Evolutionary conservation across 2,888 invertebrate genomes (phyloP), one percentile per base, ranked within the genome.

Genomic region (Allacma fusca): DNA sequence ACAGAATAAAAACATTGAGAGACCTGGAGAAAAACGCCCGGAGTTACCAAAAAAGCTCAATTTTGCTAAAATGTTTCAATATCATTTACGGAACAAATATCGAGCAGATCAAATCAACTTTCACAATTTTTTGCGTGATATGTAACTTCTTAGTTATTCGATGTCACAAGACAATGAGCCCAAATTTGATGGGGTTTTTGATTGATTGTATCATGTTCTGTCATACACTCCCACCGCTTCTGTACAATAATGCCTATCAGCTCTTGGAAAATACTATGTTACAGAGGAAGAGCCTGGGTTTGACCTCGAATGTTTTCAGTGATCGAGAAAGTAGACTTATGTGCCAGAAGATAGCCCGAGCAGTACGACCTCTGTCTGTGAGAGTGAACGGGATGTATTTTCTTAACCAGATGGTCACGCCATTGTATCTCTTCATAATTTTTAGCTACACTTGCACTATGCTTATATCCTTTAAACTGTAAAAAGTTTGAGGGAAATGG

Each of bases 181-280:
- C 59, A 23, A 19, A 59, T 7, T 59, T 59, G n/a, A 21, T 59
- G n/a, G 23, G 23, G 7, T 59, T 59, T n/a, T 21, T 59, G n/a
- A 7, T 59, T n/a, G 23, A 59, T 23, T 59, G 59, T 23, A 19
- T 59, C 9, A n/a, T 59, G 5, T 59, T 59, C 23, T 59, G 59
- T 23, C 19, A 21, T n/a, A 13, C 59, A 59, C 59, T 59, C 59
- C 59, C 59, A 7, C 59, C 59, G 19, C 23, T 59, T 5, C 23
- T 59, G 12, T 59, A 59, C 59, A 59, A 59, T n/a, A 59, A 59
- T n/a, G 59, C 59, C n/a, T 59, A 21, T n/a, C n/a, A 59, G 59
- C 59, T 59, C 7, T 5, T 40, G 5, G 40, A 40, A 5, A 40
- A 40, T 40, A 9, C 40, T 5, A 13, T 9, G 13, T 40, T 40